These are phyloP conservation scores for Phrixothrix hirtus DNA, from an alignment of 2,888 invertebrate species.

Conservation along the genomic window DNA sequence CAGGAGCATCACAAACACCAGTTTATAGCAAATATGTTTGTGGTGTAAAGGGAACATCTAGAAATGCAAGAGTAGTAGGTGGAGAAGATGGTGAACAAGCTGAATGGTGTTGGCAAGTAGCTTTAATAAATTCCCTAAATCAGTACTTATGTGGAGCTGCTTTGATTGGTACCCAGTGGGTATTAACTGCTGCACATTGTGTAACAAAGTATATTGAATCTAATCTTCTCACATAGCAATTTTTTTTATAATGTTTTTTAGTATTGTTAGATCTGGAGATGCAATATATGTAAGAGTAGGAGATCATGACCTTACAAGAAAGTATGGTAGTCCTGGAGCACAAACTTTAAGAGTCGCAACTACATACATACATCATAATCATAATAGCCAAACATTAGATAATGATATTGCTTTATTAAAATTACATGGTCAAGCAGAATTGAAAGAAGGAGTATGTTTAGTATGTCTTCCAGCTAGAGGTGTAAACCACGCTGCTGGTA, in stretches of 20 bases:
- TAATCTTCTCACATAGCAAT: neutral
- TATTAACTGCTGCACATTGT: conserved; percentile 90
- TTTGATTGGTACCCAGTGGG: conserved; percentile 92
- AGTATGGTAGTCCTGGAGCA: conserved; percentile 89
- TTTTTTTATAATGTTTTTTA: too few relatives aligned
- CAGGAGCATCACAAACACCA: conserved; percentile 68
- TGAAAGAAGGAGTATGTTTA: conserved; percentile 82
- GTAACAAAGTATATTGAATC: conserved; percentile 77
- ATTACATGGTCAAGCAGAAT: conserved; percentile 84
- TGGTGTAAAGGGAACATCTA: conserved; percentile 82
- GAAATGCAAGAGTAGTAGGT: conserved; percentile 74
- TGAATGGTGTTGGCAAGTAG: conserved; percentile 96
- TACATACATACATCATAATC: conserved; percentile 94
- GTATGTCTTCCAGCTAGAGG: conserved; percentile 89
- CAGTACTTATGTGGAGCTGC: conserved; percentile 94
- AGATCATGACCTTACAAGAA: conserved; percentile 87
- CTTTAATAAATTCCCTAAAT: conserved; percentile 88
- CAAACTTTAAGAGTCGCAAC: conserved; percentile 89
- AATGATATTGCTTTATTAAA: conserved; percentile 92
- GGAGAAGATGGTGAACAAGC: conserved; percentile 89
- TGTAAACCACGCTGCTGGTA: conserved; percentile 86
- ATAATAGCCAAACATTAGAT: conserved; percentile 91
- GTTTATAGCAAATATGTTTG: conserved; percentile 90
- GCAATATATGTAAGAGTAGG: conserved; percentile 92
- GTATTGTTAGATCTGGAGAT: conserved; percentile 91